Evolutionary conservation across 2,797 vertebrate genomes (phyloP).

Genomic region (Tarsius wallacei): DNA sequence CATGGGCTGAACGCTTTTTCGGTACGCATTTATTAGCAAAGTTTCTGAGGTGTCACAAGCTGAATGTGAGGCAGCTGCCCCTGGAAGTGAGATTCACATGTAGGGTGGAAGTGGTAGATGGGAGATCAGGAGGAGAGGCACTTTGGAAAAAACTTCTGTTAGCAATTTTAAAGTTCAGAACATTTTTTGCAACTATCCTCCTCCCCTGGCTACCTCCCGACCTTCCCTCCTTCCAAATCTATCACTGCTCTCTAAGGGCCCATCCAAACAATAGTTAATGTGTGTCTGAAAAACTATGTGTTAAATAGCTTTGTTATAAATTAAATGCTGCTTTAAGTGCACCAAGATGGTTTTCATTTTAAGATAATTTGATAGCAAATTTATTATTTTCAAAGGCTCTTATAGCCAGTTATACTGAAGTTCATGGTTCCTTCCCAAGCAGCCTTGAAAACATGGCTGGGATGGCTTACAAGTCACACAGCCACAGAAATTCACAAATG

Average conservation of each 20-base stretch:
- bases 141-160: not conserved
- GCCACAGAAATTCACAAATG: not conserved
- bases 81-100: conserved; percentile 51
- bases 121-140: conserved; percentile 57
- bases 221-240: not conserved
- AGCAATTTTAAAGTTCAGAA: not conserved
- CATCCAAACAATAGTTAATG: not conserved
- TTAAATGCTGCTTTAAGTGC: not conserved
- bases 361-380: not conserved
- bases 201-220: not conserved
- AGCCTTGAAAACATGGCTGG: not conserved
- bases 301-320: conserved; percentile 31
- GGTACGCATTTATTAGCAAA: conserved; percentile 81
- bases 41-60: conserved; percentile 74
- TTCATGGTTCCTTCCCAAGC: not conserved
- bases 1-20: conserved; percentile 82
- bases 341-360: not conserved
- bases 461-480: not conserved
- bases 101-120: not conserved
- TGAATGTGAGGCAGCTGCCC: conserved; percentile 68
- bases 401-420: not conserved
- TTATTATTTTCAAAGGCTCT: conserved; percentile 31
- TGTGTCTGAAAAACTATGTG: not conserved
- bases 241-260: not conserved
- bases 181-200: not conserved